Base-by-base conservation (phyloP, 2,797 vertebrate species). In the Oryzias dopingdopingensis region DNA sequence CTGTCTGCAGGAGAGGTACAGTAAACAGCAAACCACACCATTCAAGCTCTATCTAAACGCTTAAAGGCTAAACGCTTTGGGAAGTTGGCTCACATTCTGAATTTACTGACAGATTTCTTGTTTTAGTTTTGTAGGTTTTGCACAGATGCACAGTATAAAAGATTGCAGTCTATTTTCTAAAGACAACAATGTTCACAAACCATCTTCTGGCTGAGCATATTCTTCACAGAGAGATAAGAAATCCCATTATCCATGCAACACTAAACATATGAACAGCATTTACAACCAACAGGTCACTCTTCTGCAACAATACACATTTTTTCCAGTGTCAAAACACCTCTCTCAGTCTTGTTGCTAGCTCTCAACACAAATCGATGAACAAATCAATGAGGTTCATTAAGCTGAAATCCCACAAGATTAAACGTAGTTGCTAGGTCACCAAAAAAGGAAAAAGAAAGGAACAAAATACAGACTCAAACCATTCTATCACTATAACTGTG, bases 301-400 rank as follows among this genome's bases (percentile, higher is more conserved):
- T 61, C 49, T 72, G 56, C 53, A 56, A 80, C 71, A 80, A 74
- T 74, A 68, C 60, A 76, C 49, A 71, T 79, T 83, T 74, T 82
- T 81, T 67, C 56, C 47, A 41, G 65, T 71, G 76, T 89, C 82
- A 87, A 85, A 91, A 82, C 74, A 79, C 59, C 71, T 78, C 63
- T 56, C 82, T 88, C 81, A 76, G 62, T 86, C 78, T 72, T 80
- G 69, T 74, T 84, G 66, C 68, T 74, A 77, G 82, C 79, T 69
- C 65, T 76, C 79, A 76, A 80, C 65, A 77, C 70, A 79, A 77
- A 83, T 84, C 82, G 68, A 82, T 84, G 72, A 77, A 76, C 65
- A 85, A 86, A 91, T 91, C 88, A 83, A 90, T 89, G 79, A 72
- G 52, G 67, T 86, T 90, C 76, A 90, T 91, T 86, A 88, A 64